These are phyloP conservation scores for Drusus annulatus DNA, from an alignment of 1,140 invertebrate genomes.

Conservation along the genomic window DNA sequence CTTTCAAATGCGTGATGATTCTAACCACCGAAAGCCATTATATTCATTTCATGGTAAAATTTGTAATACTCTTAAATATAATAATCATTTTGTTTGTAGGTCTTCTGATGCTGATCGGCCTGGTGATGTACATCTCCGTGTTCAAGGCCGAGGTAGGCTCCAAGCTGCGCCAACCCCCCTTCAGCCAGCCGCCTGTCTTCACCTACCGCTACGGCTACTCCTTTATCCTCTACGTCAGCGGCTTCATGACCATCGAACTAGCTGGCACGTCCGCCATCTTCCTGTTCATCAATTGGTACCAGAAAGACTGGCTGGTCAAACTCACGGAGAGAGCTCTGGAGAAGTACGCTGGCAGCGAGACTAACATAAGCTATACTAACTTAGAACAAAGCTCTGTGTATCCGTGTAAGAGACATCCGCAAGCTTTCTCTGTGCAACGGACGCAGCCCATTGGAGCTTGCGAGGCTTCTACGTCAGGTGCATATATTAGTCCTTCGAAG, in stretches of 20 bases:
- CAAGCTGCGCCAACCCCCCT: constrained; percentile 85
- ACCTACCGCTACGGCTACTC: constrained; percentile 90
- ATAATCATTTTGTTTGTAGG: constrained; percentile 73
- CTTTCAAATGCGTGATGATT: too few relatives aligned
- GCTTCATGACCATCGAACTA: constrained; percentile 86
- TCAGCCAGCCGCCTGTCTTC: constrained; percentile 84
- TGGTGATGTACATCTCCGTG: constrained; percentile 94
- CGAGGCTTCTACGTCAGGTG: constrained; percentile 65
- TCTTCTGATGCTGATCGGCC: constrained; percentile 88
- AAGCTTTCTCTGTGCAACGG: constrained; percentile 62
- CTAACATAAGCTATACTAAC: constrained; percentile 62
- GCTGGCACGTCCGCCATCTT: constrained; percentile 90
- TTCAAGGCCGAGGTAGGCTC: constrained; percentile 91
- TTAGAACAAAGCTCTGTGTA: constrained; percentile 61
- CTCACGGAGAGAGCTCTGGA: constrained; percentile 65
- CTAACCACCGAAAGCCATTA: too few relatives aligned
- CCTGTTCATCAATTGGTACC: constrained; percentile 81
- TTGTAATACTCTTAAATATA: background rate
- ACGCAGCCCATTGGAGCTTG: constrained; percentile 65
- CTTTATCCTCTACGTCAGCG: constrained; percentile 87
- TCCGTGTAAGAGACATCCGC: constrained; percentile 65
- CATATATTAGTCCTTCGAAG: constrained; percentile 65
- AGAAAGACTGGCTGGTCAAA: constrained; percentile 71
- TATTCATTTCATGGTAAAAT: too few relatives aligned
- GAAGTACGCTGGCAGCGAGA: constrained; percentile 53